Evolutionary conservation across 2,888 invertebrate species (phyloP), one percentile per base, ranked within the genome.

Genomic region (Perdita meconis): DNA sequence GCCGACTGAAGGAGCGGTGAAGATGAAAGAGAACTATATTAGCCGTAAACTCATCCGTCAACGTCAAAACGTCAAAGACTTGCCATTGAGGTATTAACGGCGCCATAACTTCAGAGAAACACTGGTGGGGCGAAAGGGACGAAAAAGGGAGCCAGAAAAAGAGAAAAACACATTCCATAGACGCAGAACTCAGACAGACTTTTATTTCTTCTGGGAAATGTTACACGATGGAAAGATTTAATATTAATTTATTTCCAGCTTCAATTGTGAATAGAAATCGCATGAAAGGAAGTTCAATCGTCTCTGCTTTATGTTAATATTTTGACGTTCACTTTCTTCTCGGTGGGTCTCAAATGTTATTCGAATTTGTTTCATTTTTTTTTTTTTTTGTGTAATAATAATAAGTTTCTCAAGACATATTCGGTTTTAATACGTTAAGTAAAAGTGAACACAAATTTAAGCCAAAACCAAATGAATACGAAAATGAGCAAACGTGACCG

Each of bases 1-100:
- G 61, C 38, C 30, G 67, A 36, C 24, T 66, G 76, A 76, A 67
- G 74, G 69, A 66, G 55, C 90, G 90, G 90, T 87, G 64, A 78
- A 90, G 88, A 87, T 92, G 90, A 91, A 92, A 92, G 90, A 81
- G 82, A 84, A 86, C 87, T 88, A 86, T 90, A 91, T 91, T 92
- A 91, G 90, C 91, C 88, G 89, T 90, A 88, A 90, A 91, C 90
- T 90, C 91, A 91, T 91, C 90, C 90, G 90, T 91, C 91, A 91
- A 90, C 88, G 91, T 91, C 91, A 88, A 88, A 87, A 90, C 87
- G 90, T 89, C 86, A 87, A 87, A 86, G 87, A 86, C 84, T 84
- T 74, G 90, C 88, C 87, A 88, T 88, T 87, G 88, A 87, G 88
- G 89, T 89, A 90, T 91, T 90, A 91, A 89, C 88, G 86, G 87